A percentile compares a stretch with the other conserved stretches of the same genome.
These are phyloP conservation scores for Catostylus mosaicus DNA, from an alignment of 30 jellyfish, hydroid and myxozoan genomes.

Conservation along the genomic window DNA sequence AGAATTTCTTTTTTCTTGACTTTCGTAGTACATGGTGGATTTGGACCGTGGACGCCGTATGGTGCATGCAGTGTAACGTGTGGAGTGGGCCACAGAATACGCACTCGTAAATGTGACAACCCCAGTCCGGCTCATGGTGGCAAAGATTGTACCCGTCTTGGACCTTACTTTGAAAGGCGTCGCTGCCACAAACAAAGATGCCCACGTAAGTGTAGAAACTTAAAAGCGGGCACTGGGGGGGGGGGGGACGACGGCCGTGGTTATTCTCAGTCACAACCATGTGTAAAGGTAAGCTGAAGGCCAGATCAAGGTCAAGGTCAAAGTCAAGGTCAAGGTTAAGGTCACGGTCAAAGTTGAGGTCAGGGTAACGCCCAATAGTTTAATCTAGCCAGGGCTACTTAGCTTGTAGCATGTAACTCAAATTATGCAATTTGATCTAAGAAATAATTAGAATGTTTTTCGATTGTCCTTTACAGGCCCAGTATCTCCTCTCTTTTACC, in stretches of 20 bases:
- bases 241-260: too few relatives aligned
- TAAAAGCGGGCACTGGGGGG: too few relatives aligned
- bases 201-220: conserved; percentile 42
- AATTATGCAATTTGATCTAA: too few relatives aligned
- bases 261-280: too few relatives aligned
- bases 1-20: neutral
- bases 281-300: too few relatives aligned
- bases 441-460: too few relatives aligned
- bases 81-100: conserved; percentile 60
- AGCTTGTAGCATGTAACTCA: too few relatives aligned
- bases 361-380: too few relatives aligned
- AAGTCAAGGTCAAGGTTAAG: too few relatives aligned
- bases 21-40: conserved; percentile 82
- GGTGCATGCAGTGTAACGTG: conserved; percentile 51
- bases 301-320: too few relatives aligned
- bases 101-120: conserved; percentile 49
- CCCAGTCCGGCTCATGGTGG: conserved; percentile 75
- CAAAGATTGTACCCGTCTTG: conserved; percentile 38
- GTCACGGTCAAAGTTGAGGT: too few relatives aligned
- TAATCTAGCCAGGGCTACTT: too few relatives aligned
- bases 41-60: conserved; percentile 60
- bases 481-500: conserved; percentile 24
- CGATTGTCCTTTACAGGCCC: conserved; percentile 2
- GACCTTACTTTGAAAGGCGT: conserved; percentile 12
- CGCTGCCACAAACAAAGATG: conserved; percentile 35